Conservation (phyloP, 2,797 vertebrate genomes). For the Anas flavirostris region DNA sequence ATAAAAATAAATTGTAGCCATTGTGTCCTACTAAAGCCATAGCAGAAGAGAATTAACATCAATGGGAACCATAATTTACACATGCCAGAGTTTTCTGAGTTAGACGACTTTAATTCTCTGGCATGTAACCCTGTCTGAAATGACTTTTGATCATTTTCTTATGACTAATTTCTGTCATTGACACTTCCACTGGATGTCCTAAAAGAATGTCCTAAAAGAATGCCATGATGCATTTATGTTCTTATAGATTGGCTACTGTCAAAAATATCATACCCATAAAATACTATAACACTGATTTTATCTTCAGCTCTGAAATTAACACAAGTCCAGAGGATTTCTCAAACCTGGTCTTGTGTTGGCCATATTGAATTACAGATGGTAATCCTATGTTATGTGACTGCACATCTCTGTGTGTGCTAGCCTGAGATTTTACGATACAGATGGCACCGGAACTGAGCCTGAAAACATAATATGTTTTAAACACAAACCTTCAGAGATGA, state of each 20-base stretch:
- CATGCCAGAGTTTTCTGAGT: not conserved
- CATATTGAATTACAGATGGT: fast-evolving
- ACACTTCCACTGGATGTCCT: not conserved
- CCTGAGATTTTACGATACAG: not conserved
- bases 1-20: not conserved
- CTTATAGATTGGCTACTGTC: conserved; percentile 43
- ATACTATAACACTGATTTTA: conserved; percentile 41
- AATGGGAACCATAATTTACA: not conserved
- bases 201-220: not conserved
- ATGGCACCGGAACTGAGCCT: not conserved
- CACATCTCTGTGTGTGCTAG: not conserved
- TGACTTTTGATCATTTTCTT: not conserved
- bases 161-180: not conserved
- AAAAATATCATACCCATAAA: not conserved
- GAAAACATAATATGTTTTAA: not conserved
- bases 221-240: not conserved
- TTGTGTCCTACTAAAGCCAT: not conserved
- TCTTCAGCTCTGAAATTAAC: conserved; percentile 30
- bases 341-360: not conserved
- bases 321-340: conserved; percentile 6
- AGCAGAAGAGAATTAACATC: not conserved
- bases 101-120: not conserved
- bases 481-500: not conserved
- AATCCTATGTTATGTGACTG: not conserved
- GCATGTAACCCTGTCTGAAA: not conserved